Percentiles rank a stretch among this genome's conserved stretches.
Evolutionary conservation across 2,888 invertebrate genomes (phyloP).

Genomic region (Dynastes grantii): DNA sequence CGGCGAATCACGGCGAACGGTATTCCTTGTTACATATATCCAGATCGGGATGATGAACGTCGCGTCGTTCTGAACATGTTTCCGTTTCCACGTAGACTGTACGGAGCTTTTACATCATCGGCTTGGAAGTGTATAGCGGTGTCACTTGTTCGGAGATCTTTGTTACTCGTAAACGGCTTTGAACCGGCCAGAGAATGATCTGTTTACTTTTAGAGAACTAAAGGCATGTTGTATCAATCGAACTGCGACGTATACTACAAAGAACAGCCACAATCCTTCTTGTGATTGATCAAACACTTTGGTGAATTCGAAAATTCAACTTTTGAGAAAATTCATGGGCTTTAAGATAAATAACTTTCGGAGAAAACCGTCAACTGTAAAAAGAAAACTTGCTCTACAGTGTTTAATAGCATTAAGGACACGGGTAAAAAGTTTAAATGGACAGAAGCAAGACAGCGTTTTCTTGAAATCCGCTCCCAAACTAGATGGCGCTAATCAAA

Average conservation of each 20-base stretch:
- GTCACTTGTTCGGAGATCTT: background rate
- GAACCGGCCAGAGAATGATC: background rate
- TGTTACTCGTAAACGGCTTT: background rate
- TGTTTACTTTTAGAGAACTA: background rate
- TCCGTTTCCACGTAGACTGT: slow-evolving; percentile 1
- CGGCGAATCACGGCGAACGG: background rate
- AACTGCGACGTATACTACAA: background rate
- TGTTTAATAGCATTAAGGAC: too few species aligned
- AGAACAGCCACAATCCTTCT: too few species aligned
- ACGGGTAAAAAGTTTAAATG: too few species aligned
- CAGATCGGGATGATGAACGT: background rate
- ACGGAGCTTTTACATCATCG: background rate
- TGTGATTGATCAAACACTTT: too few species aligned
- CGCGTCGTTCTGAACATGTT: background rate
- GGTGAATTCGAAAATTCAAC: too few species aligned
- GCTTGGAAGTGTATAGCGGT: background rate
- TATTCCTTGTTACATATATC: slow-evolving; percentile 9
- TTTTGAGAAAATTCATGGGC: too few species aligned
- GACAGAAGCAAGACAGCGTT: too few species aligned
- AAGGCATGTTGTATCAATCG: background rate
- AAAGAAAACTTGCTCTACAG: too few species aligned
- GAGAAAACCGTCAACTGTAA: too few species aligned
- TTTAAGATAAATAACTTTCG: too few species aligned
- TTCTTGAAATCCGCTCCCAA: too few species aligned
- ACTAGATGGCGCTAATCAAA: too few species aligned